Evolutionary conservation across 1,140 invertebrate species (phyloP).

Genomic region (Drosophila nigrodunni): DNA sequence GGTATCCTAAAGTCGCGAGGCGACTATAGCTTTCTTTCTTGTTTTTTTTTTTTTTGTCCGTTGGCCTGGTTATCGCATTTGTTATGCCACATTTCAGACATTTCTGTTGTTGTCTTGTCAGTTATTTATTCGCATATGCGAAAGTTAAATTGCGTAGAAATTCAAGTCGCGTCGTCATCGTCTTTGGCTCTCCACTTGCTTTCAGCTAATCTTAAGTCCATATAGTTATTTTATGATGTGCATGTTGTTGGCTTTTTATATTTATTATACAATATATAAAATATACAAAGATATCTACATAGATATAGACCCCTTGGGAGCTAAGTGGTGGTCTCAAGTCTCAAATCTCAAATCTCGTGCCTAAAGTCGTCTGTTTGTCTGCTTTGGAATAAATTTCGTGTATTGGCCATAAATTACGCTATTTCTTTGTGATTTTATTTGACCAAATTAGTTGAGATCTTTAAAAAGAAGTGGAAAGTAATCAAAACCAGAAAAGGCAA

Average conservation of each 20-base stretch:
- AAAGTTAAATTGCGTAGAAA: constrained; percentile 82
- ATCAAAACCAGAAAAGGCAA: constrained; percentile 7
- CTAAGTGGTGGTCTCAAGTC: constrained; percentile 13
- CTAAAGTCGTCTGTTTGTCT: constrained; percentile 27
- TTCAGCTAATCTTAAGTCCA: constrained; percentile 39
- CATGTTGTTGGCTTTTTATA: constrained; percentile 72
- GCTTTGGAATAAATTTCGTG: constrained; percentile 31
- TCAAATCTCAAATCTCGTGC: neutral
- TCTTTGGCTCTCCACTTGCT: constrained; percentile 8
- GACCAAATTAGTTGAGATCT: constrained; percentile 44
- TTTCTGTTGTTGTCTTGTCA: constrained; percentile 23
- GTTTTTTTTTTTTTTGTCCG: neutral
- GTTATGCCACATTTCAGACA: constrained; percentile 65
- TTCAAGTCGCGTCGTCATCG: constrained; percentile 67
- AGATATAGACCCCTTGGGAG: neutral
- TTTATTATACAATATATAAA: constrained; percentile 37
- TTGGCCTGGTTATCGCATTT: constrained; percentile 67
- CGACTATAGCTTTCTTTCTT: no score
- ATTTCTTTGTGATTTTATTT: constrained; percentile 39
- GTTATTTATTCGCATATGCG: constrained; percentile 58
- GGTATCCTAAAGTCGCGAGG: no score
- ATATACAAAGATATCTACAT: neutral
- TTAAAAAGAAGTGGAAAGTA: constrained; percentile 20
- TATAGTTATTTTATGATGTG: constrained; percentile 80
- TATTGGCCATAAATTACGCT: constrained; percentile 48